Base-by-base conservation (phyloP, 2,113 vertebrate genomes). In the Chelonoidis abingdonii region DNA sequence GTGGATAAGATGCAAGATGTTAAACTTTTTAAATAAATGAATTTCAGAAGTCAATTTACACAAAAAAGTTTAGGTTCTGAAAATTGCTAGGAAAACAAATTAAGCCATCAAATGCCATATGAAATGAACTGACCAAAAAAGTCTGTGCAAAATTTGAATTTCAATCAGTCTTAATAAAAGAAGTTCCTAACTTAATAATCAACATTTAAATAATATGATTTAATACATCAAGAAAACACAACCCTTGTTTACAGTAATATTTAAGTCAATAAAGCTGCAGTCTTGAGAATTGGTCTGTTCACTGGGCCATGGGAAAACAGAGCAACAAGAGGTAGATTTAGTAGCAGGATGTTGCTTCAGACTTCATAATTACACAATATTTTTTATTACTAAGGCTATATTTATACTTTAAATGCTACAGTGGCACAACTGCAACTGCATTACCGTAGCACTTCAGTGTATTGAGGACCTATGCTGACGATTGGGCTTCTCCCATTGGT, bases 251-350 rank as follows among this genome's bases (percentile, higher is more conserved):
- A 87, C 19, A 69, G n/a, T 82, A 82, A 89, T 24, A 13, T 59
- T 72, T 82, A 0, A 80, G 5, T 84, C 92, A 92, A n/a, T 27
- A 25, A n/a, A 25, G 5, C 57, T 9, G 11, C 2, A 82, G 31
- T 25, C 16, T 22, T 54, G 12, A 82, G 41, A 24, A 7, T 11
- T 0, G 19, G 38, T 35, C 53, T 69, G 2, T 31, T 19, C 81
- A 65, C 21, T 65, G 2, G 2, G 9, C 49, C 38, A 88, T 38
- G 4, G 81, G 4, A 35, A 91, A 83, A 2, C 1, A 84, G 8
- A 89, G 82, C 19, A 10, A 89, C 54, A 24, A 90, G 89, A 92
- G 10, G n/a, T 72, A 72, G 6, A 84, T 57, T 16, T 24, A 90
- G 52, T 0, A 87, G 10, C n/a, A 92, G 12, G n/a, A 54, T 1